These are phyloP conservation scores for Calonectris borealis DNA, from an alignment of 2,113 vertebrate genomes.

Conservation along the genomic window DNA sequence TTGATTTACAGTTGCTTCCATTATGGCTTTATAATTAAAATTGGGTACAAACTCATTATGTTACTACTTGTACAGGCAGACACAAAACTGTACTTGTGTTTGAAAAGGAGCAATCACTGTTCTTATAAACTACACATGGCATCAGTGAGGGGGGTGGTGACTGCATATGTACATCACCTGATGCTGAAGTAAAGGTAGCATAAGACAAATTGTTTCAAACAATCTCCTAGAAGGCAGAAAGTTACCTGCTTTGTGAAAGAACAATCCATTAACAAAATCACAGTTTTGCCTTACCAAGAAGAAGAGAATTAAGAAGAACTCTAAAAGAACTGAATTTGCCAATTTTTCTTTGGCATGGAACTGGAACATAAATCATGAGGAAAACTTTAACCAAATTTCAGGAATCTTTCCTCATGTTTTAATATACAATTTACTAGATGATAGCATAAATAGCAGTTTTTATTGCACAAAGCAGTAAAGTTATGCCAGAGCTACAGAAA, in stretches of 20 bases:
- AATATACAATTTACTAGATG: neutral
- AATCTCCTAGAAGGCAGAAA: neutral
- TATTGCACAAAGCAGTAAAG: neutral
- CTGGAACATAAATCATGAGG: neutral
- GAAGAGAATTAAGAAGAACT: neutral
- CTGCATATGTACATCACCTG: neutral
- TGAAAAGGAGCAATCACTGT: neutral
- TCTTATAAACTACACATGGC: neutral
- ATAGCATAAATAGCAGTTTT: neutral
- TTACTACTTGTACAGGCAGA: neutral
- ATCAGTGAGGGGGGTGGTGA: neutral
- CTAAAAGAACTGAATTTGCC: neutral
- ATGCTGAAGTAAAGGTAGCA: neutral
- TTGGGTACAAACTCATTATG: neutral
- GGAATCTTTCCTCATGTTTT: neutral
- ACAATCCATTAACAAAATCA: neutral
- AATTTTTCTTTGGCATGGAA: neutral
- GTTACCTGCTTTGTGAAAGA: neutral
- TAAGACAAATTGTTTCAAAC: neutral
- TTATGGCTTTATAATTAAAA: neutral
- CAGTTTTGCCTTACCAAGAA: neutral
- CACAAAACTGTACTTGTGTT: neutral
- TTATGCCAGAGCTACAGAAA: neutral
- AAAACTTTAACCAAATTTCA: neutral
- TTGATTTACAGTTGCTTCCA: neutral